A percentile compares a stretch with the other conserved stretches of the same genome.
phyloP scores from a whole-genome alignment of 2,888 invertebrate species.

The Cyclophora albipunctata region DNA sequence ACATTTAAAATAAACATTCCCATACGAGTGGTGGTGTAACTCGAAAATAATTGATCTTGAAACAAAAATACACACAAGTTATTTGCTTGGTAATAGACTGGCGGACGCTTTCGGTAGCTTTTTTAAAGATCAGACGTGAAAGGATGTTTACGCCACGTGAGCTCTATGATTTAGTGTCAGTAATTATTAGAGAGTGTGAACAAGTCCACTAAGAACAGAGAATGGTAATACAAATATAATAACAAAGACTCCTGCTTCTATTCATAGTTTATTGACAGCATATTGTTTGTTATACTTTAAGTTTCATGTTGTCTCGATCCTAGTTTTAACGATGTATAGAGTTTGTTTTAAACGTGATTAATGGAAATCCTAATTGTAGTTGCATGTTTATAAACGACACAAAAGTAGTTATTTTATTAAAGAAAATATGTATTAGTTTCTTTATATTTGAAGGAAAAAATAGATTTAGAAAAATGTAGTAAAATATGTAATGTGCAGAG shows the following conservation, averaged over 20 bases:
- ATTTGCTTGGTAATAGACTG: constrained; percentile 63
- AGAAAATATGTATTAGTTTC: too few species aligned
- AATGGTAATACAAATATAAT: constrained; percentile 66
- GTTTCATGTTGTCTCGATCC: constrained; percentile 38
- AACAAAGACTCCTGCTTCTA: constrained; percentile 58
- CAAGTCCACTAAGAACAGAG: constrained; percentile 62
- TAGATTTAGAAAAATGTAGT: too few species aligned
- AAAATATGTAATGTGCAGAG: constrained; percentile 11
- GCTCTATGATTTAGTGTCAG: constrained; percentile 70
- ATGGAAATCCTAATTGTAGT: too few species aligned
- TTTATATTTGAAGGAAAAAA: too few species aligned
- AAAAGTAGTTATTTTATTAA: too few species aligned
- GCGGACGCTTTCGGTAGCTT: constrained; percentile 59
- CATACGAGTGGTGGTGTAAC: constrained; percentile 48
- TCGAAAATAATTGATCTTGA: constrained; percentile 53
- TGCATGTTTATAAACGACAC: too few species aligned
- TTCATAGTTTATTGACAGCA: constrained; percentile 45
- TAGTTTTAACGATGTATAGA: constrained; percentile 9
- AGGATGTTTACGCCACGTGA: constrained; percentile 70
- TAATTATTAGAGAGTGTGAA: constrained; percentile 72
- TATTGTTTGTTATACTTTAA: constrained; percentile 45
- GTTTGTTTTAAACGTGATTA: too few species aligned
- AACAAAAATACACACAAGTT: constrained; percentile 60
- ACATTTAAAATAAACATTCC: constrained; percentile 53
- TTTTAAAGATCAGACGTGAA: constrained; percentile 42